These are phyloP conservation scores for Scomber japonicus DNA, from an alignment of 2,113 vertebrate species.

Conservation along the genomic window DNA sequence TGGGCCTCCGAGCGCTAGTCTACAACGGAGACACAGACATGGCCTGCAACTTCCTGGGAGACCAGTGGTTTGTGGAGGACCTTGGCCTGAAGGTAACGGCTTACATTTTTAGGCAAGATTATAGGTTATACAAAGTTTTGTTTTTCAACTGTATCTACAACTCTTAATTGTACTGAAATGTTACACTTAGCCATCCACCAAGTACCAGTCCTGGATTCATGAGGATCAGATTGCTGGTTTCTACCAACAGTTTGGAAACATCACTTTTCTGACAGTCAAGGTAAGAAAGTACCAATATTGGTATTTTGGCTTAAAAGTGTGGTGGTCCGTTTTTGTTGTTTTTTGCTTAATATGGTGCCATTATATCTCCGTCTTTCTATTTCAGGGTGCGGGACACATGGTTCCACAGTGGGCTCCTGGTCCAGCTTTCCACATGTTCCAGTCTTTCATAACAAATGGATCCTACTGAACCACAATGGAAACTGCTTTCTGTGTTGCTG, in stretches of 20 bases:
- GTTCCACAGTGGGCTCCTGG: slow-evolving; percentile 88
- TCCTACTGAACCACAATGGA: slow-evolving; percentile 64
- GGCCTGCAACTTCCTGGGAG: slow-evolving; percentile 87
- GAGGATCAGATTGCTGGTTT: slow-evolving; percentile 85
- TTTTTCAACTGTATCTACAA: neutral
- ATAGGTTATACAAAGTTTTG: neutral
- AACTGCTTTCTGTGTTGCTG: neutral
- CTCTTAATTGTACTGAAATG: neutral
- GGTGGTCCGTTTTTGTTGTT: neutral
- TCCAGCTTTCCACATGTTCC: slow-evolving; percentile 84
- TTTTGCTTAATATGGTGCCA: neutral
- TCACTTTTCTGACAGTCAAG: slow-evolving; percentile 86
- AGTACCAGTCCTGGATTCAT: slow-evolving; percentile 77
- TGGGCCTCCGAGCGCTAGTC: slow-evolving; percentile 79
- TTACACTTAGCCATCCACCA: slow-evolving; percentile 68
- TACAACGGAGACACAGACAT: slow-evolving; percentile 88
- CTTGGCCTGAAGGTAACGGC: slow-evolving; percentile 76
- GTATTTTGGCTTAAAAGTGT: neutral
- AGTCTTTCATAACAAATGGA: slow-evolving; percentile 81
- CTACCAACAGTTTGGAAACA: slow-evolving; percentile 82
- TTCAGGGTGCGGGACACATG: slow-evolving; percentile 88
- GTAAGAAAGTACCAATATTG: slow-evolving; percentile 51
- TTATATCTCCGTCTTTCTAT: slow-evolving; percentile 34
- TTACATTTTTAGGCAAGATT: neutral
- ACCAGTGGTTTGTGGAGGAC: slow-evolving; percentile 86